phyloP scores from a whole-genome alignment of 1,140 invertebrate genomes.

The Drosophila erecta region DNA sequence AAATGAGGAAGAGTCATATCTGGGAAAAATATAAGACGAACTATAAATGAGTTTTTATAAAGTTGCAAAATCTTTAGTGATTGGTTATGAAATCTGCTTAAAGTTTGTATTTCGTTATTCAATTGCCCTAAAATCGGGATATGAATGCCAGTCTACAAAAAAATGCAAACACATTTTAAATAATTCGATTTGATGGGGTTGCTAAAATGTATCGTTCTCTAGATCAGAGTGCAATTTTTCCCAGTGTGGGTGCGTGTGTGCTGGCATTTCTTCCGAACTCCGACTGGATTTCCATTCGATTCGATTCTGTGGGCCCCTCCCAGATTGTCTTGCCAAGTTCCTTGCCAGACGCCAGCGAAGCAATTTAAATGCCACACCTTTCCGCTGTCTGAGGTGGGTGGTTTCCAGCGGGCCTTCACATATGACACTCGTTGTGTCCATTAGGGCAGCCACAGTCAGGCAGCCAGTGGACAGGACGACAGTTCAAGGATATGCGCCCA shows the following conservation, averaged over 20 bases:
- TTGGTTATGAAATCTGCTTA: too few relatives aligned
- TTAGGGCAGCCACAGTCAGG: slow-evolving; percentile 31
- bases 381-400: slow-evolving; percentile 34
- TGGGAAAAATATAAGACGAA: not conserved
- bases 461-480: slow-evolving; percentile 39
- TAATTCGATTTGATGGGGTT: too few relatives aligned
- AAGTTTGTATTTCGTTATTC: too few relatives aligned
- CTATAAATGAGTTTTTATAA: not conserved
- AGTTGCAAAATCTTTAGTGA: too few relatives aligned
- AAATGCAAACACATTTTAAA: too few relatives aligned
- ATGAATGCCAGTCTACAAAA: too few relatives aligned
- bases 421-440: slow-evolving; percentile 63
- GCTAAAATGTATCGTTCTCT: too few relatives aligned
- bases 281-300: slow-evolving; percentile 57
- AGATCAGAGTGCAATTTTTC: not conserved
- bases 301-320: slow-evolving; percentile 56
- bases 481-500: slow-evolving; percentile 71
- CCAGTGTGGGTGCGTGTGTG: slow-evolving; percentile 55
- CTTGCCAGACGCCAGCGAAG: slow-evolving; percentile 68
- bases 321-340: slow-evolving; percentile 53
- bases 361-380: slow-evolving; percentile 81
- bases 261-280: slow-evolving; percentile 52
- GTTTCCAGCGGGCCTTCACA: slow-evolving; percentile 39
- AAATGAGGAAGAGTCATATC: not conserved
- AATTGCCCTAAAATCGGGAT: too few relatives aligned